These are phyloP conservation scores for Elachura formosa DNA, from an alignment of 2,113 vertebrate species.

Conservation along the genomic window DNA sequence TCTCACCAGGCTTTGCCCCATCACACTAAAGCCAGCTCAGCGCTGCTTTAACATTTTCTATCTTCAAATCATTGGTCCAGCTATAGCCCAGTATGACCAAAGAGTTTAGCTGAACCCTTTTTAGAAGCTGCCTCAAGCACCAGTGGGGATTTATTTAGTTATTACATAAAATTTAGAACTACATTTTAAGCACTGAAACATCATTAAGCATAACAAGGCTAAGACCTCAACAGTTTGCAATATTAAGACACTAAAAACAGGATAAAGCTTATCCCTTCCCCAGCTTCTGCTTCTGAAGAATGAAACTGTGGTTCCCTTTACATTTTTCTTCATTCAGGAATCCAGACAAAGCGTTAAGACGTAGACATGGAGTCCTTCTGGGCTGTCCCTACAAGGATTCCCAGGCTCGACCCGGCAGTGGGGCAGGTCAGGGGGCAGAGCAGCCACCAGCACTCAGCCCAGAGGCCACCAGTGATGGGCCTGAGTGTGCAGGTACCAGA, in stretches of 20 bases:
- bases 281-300: background rate
- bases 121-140: background rate
- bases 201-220: background rate
- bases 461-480: background rate
- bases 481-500: background rate
- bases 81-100: background rate
- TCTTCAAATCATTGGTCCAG: background rate
- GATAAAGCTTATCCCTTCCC: background rate
- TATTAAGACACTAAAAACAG: background rate
- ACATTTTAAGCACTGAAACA: background rate
- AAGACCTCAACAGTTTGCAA: background rate
- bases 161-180: background rate
- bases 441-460: background rate
- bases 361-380: rapidly evolving
- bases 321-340: background rate
- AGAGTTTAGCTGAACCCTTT: background rate
- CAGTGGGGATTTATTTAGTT: background rate
- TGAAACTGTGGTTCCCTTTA: background rate
- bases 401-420: rapidly evolving
- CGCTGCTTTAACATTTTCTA: background rate
- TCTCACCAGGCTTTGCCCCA: background rate
- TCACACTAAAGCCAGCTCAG: background rate
- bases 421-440: background rate
- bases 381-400: background rate
- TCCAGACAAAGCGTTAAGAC: background rate